Evolutionary conservation across 2,888 invertebrate genomes (phyloP).

Genomic region (Drosophila limbata): DNA sequence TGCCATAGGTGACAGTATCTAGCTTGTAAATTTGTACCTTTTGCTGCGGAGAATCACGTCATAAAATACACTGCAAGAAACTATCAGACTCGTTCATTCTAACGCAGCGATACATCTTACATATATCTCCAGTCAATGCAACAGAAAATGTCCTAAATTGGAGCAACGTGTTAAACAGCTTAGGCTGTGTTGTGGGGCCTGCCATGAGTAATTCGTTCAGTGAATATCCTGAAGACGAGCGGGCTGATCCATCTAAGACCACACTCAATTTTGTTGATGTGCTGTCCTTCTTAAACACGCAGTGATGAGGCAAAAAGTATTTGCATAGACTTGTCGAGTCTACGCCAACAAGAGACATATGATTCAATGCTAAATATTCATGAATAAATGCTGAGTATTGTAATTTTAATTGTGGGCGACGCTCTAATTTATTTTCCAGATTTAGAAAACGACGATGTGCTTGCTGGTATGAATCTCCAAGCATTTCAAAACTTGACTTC

Average conservation of each 20-base stretch:
- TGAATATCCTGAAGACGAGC: background rate
- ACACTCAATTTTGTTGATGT: background rate
- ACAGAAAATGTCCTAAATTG: background rate
- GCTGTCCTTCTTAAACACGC: background rate
- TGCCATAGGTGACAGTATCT: constrained; percentile 10
- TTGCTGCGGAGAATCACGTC: constrained; percentile 1
- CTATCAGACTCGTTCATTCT: background rate
- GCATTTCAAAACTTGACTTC: too few relatives aligned
- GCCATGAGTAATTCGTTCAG: constrained; percentile 8
- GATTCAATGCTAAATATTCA: too few relatives aligned
- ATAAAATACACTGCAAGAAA: constrained; percentile 9
- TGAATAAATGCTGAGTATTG: too few relatives aligned
- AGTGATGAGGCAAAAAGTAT: background rate
- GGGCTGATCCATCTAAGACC: constrained; percentile 4
- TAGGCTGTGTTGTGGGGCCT: constrained; percentile 2
- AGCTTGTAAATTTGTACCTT: constrained; percentile 3
- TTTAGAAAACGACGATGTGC: too few relatives aligned
- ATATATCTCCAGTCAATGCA: background rate
- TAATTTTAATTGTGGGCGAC: too few relatives aligned
- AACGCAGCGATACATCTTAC: constrained; percentile 15
- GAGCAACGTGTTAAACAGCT: background rate
- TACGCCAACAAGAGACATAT: too few relatives aligned
- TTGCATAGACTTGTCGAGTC: too few relatives aligned
- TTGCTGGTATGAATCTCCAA: too few relatives aligned
- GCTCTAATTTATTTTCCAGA: too few relatives aligned